phyloP scores from a whole-genome alignment of 2,888 invertebrate species.

The Escarpia spicata region DNA sequence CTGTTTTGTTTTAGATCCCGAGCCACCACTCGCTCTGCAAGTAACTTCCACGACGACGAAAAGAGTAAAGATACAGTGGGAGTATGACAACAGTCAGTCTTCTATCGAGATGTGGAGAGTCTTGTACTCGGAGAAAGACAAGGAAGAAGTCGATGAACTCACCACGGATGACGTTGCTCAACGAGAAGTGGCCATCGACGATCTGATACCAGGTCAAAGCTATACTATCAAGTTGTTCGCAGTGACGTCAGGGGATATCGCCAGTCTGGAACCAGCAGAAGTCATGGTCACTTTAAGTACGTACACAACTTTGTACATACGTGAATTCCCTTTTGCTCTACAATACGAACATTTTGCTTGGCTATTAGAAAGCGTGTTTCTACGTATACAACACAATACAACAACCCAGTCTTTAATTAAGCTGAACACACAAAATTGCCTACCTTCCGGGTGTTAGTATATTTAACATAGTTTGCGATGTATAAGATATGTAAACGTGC shows the following conservation, averaged over 20 bases:
- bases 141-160: neutral
- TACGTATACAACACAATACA: too few relatives aligned
- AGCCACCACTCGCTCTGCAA: neutral
- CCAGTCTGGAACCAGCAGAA: neutral
- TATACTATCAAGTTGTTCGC: neutral
- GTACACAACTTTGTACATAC: neutral
- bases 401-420: too few relatives aligned
- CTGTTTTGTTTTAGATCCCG: neutral
- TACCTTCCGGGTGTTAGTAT: too few relatives aligned
- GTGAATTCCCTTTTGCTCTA: too few relatives aligned
- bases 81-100: conserved; percentile 4
- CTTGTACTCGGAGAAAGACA: neutral
- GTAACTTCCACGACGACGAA: neutral
- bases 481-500: too few relatives aligned
- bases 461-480: too few relatives aligned
- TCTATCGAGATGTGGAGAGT: neutral
- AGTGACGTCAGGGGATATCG: neutral
- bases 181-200: neutral
- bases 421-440: too few relatives aligned
- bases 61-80: neutral
- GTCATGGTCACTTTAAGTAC: neutral
- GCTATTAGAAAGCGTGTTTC: too few relatives aligned
- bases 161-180: neutral
- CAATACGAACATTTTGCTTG: too few relatives aligned
- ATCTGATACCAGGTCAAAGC: neutral